Evolutionary conservation across 92 coral and sea anemone species (phyloP).

Genomic region (Blastomussa wellsi): DNA sequence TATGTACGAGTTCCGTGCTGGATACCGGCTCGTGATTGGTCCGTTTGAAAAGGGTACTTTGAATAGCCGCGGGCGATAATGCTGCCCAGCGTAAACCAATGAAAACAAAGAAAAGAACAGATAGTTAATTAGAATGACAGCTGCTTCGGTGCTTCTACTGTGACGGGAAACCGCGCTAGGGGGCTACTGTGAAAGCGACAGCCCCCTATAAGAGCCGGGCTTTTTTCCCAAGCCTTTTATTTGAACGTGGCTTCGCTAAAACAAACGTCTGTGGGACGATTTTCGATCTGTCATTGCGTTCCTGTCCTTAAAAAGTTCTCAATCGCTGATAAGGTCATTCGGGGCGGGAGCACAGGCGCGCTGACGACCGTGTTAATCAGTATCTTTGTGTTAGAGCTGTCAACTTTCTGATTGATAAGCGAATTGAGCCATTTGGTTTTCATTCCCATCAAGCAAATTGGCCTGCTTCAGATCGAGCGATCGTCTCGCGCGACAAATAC

Average conservation of each 20-base stretch:
- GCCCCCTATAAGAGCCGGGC: conserved; percentile 46
- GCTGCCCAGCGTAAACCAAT: conserved; percentile 74
- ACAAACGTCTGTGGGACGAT: neutral
- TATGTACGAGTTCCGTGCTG: conserved; percentile 76
- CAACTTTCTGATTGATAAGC: conserved; percentile 98
- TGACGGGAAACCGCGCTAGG: conserved; percentile 76
- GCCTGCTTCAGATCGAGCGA: conserved; percentile 45
- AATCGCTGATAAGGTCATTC: conserved; percentile 58
- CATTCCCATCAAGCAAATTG: conserved; percentile 66
- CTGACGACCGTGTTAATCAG: conserved; percentile 83
- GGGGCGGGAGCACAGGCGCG: conserved; percentile 66
- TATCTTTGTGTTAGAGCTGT: conserved; percentile 89
- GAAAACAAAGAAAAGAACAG: conserved; percentile 69
- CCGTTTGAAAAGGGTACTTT: conserved; percentile 43
- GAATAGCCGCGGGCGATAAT: conserved; percentile 84
- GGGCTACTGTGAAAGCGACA: conserved; percentile 52
- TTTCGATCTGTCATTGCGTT: neutral
- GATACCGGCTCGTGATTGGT: conserved; percentile 63
- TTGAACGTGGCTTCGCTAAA: conserved; percentile 23
- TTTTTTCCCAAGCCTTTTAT: conserved; percentile 27
- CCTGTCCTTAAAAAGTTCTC: conserved; percentile 21
- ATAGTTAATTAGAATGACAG: conserved; percentile 93
- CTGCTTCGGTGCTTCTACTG: conserved; percentile 62
- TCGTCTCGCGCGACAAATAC: neutral
- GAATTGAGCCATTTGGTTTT: conserved; percentile 91